Evolutionary conservation across 1,140 invertebrate genomes (phyloP), one percentile per base, ranked within the genome.

Genomic region (Nasonia giraulti): DNA sequence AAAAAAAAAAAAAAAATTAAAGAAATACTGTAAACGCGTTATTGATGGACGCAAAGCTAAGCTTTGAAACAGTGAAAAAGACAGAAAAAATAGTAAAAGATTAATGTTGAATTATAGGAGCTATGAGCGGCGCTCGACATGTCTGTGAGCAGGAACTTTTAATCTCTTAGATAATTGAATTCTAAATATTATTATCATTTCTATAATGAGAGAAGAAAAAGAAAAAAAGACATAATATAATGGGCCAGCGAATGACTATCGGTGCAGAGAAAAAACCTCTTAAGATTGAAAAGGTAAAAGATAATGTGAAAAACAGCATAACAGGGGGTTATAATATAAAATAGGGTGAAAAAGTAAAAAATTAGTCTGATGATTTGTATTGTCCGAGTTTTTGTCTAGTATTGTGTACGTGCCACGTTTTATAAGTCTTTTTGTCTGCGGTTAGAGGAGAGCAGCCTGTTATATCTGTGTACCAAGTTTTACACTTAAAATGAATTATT

Each of bases 331-430:
- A 74, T 74, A 33, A 73, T 82, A 87, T 84, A 27, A 86, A 88
- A 86, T 82, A 74, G 76, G 80, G 80, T 73, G 77, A 83, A 86
- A 83, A 40, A 86, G 69, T 85, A 77, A 85, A 87, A 88, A 91
- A 88, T 89, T 91, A 92, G 89, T 92, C 88, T 90, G 90, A 89
- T 91, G 89, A 90, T 92, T 91, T 91, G 90, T 93, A 89, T 92
- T 91, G 89, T 92, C 89, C 87, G 85, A 90, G 89, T 92, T 89
- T 92, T 91, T 91, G 91, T 91, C 89, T 91, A 92, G 87, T 92
- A 92, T 91, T 91, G 91, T 93, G 91, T 90, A 91, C 89, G 91
- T 92, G 89, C 89, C 89, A 91, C 91, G 88, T 92, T 93, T 92
- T 93, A 88, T 92, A 91, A 91, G 89, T 90, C 88, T 89, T 91